Evolutionary conservation across 2,888 invertebrate species (phyloP).

Genomic region (Patella ulyssiponensis): DNA sequence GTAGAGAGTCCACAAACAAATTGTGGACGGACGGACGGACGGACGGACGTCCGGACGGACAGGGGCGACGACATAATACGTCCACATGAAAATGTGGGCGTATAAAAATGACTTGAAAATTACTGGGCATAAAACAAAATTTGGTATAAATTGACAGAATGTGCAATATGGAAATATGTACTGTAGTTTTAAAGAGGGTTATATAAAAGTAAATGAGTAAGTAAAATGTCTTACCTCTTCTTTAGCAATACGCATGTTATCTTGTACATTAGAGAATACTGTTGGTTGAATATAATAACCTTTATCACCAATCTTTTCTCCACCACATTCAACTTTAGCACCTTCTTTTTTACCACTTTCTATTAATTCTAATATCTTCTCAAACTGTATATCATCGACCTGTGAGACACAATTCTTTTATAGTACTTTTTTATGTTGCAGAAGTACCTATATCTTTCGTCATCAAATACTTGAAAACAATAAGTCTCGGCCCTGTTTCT

Average conservation of each 20-base stretch:
- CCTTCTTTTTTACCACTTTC: conserved; percentile 84
- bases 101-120: neutral
- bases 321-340: conserved; percentile 84
- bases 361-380: conserved; percentile 82
- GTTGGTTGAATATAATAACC: conserved; percentile 73
- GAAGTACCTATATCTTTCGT: too few relatives aligned
- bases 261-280: conserved; percentile 72
- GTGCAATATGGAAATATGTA: neutral
- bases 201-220: neutral
- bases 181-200: neutral
- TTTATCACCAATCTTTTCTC: conserved; percentile 71
- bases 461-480: too few relatives aligned
- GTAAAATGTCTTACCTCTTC: conserved; percentile 67
- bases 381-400: conserved; percentile 76
- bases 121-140: neutral
- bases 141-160: neutral
- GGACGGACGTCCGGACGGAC: too few relatives aligned
- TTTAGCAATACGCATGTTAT: conserved; percentile 72
- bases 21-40: too few relatives aligned
- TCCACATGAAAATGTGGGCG: too few relatives aligned
- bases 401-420: conserved; percentile 27
- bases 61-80: too few relatives aligned
- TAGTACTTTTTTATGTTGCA: too few relatives aligned
- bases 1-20: too few relatives aligned
- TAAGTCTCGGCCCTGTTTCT: too few relatives aligned